Evolutionary conservation across 2,113 vertebrate genomes (phyloP).

Genomic region (Lamprotornis superbus): DNA sequence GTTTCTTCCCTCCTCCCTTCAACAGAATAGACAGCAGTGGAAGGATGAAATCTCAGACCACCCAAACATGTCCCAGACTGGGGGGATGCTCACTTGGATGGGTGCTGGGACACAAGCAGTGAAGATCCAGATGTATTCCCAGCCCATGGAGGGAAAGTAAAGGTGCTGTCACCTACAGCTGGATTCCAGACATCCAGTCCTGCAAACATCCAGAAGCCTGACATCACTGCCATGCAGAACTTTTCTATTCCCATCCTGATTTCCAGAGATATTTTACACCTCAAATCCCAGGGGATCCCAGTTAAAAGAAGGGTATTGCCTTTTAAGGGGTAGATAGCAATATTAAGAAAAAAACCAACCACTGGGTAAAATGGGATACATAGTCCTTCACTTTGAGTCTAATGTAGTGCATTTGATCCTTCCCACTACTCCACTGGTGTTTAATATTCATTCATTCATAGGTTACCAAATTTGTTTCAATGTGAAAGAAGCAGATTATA

Average conservation of each 20-base stretch:
- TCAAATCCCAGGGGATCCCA: background rate
- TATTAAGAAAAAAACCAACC: background rate
- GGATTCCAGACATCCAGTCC: background rate
- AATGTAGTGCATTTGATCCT: background rate
- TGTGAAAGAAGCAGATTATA: background rate
- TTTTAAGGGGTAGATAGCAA: background rate
- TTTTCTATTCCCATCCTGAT: background rate
- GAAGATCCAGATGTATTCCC: background rate
- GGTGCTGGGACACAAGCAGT: background rate
- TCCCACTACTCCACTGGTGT: background rate
- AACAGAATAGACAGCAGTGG: background rate
- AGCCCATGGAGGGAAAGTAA: background rate
- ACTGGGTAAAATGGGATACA: background rate
- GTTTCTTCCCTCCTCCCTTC: background rate
- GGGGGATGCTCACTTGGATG: background rate
- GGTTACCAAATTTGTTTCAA: background rate
- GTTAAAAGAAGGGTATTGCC: background rate
- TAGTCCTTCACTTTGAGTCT: background rate
- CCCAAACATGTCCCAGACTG: background rate
- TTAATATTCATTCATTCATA: background rate
- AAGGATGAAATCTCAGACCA: accelerated
- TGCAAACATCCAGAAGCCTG: background rate
- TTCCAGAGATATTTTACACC: background rate
- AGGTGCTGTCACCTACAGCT: background rate
- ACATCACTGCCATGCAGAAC: background rate